Percentiles rank a stretch among this genome's conserved stretches.
These are phyloP conservation scores for Temnothorax longispinosus DNA, from an alignment of 1,140 invertebrate genomes.

Conservation along the genomic window DNA sequence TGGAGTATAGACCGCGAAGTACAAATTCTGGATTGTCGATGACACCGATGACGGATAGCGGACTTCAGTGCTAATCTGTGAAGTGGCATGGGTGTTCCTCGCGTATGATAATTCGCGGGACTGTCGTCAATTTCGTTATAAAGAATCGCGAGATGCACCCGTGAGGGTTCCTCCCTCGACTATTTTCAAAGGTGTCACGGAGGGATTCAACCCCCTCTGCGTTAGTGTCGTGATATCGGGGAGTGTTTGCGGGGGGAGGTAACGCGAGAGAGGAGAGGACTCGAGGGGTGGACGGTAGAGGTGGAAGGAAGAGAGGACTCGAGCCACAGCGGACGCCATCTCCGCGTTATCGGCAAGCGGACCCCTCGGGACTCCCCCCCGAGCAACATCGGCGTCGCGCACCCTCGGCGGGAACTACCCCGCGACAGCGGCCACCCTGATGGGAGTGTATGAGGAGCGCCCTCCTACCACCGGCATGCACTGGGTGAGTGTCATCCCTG, in stretches of 20 bases:
- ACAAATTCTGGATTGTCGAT: slow-evolving; percentile 18
- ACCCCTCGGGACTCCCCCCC: slow-evolving; percentile 79
- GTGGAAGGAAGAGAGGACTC: slow-evolving; percentile 66
- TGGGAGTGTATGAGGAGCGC: slow-evolving; percentile 87
- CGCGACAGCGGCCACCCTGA: slow-evolving; percentile 86
- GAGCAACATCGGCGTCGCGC: slow-evolving; percentile 80
- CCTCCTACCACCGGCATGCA: slow-evolving; percentile 87
- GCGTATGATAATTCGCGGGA: slow-evolving; percentile 46
- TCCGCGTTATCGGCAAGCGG: slow-evolving; percentile 80
- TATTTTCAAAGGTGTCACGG: slow-evolving; percentile 42
- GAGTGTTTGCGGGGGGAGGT: slow-evolving; percentile 24
- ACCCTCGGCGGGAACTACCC: slow-evolving; percentile 83
- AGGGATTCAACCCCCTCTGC: slow-evolving; percentile 22
- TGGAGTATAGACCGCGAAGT: slow-evolving; percentile 13
- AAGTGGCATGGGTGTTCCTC: slow-evolving; percentile 62
- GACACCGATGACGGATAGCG: slow-evolving; percentile 28
- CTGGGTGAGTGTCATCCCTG: slow-evolving; percentile 85
- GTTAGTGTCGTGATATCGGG: slow-evolving; percentile 52
- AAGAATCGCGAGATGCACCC: slow-evolving; percentile 56
- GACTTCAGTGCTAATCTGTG: slow-evolving; percentile 62
- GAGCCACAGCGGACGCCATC: slow-evolving; percentile 80
- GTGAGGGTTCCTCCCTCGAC: slow-evolving; percentile 41
- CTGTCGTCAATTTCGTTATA: neutral
- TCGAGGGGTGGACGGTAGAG: slow-evolving; percentile 53
- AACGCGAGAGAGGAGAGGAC: slow-evolving; percentile 53